These are phyloP conservation scores for Takifugu bimaculatus DNA, from an alignment of 2,113 vertebrate species.

Conservation along the genomic window DNA sequence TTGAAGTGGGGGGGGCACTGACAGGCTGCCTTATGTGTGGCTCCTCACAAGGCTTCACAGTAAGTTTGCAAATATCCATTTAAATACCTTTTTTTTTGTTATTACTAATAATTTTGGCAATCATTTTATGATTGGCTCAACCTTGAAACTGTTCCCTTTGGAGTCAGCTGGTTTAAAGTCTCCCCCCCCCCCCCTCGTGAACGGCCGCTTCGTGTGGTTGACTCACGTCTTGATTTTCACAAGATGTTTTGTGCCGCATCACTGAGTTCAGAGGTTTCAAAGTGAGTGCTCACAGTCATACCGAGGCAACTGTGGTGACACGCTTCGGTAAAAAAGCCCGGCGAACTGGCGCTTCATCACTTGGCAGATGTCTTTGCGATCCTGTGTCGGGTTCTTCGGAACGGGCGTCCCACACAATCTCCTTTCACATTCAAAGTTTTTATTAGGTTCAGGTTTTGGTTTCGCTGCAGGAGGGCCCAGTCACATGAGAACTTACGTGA, in stretches of 20 bases:
- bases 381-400: no score
- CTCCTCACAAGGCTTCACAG: constrained; percentile 67
- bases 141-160: no score
- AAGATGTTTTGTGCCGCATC: constrained; percentile 55
- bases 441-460: neutral
- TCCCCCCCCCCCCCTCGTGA: neutral
- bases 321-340: constrained; percentile 30
- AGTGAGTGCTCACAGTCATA: constrained; percentile 60
- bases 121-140: no score
- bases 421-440: neutral
- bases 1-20: constrained; percentile 41
- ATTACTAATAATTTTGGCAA: neutral
- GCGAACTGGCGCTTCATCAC: neutral
- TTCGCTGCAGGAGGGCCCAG: neutral
- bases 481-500: constrained; percentile 22
- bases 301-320: constrained; percentile 46
- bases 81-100: neutral
- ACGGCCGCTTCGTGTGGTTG: constrained; percentile 44
- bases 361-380: no score
- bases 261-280: constrained; percentile 51
- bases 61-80: constrained; percentile 52
- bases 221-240: constrained; percentile 52
- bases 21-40: constrained; percentile 66
- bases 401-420: no score
- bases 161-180: constrained; percentile 8